Base-by-base conservation (phyloP, 2,888 invertebrate species). In the Synergus umbraculus region DNA sequence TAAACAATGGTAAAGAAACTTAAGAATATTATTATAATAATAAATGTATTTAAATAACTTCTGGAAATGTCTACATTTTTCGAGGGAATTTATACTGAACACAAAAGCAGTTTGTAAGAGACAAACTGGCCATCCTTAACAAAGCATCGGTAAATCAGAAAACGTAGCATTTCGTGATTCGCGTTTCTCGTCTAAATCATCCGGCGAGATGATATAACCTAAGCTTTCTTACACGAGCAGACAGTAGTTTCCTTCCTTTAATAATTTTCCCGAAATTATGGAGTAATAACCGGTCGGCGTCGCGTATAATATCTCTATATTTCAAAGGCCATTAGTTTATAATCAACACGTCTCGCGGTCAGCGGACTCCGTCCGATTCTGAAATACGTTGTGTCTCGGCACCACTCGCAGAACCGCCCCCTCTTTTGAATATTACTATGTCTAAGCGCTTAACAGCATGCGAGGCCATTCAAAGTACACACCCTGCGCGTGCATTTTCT, bases 221-320 rank as follows among this genome's bases (percentile, higher is more conserved):
- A 86, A 89, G 90, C 91, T 90, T 90, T 91, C 90, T 90, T 90
- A 90, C 84, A 86, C 87, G 86, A 88, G 87, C 88, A 88, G 89
- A 88, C 90, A 85, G 88, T 79, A 83, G 87, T 87, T 91, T 91
- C 90, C 91, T 90, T 91, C 90, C 89, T 88, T 83, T 87, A 87
- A 89, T 90, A 89, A 89, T 89, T 90, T 86, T 83, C 83, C 87
- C 86, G 82, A 86, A 91, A 91, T 91, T 90, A 90, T 87, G 88
- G 89, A 87, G 87, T 88, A 88, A 89, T 88, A 89, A 87, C 86
- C 82, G 84, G 82, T 82, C 83, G 80, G 81, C 87, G 86, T 87
- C 85, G 86, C 87, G 91, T 86, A 92, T 92, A 92, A 92, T 91
- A 91, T 92, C 89, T 90, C 91, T 89, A 92, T 92, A 92, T 91